Conservation (phyloP, 2,113 vertebrate genomes). For the Psilopsiagon aymara region DNA sequence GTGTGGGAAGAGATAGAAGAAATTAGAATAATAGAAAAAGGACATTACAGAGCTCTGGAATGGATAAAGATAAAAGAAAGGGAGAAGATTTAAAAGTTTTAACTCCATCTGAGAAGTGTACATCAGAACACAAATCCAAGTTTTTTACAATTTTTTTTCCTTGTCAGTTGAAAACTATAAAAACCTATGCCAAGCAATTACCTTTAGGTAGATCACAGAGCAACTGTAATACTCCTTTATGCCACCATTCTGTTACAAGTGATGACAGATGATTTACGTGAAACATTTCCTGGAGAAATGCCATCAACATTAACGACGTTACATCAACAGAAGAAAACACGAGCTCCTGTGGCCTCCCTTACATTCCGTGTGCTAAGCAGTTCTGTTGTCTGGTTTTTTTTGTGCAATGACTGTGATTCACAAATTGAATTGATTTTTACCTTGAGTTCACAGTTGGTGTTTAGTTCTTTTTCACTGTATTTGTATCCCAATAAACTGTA, state of each 20-base stretch:
- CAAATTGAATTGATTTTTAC: neutral
- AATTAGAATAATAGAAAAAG: neutral
- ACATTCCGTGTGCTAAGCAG: neutral
- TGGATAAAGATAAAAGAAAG: neutral
- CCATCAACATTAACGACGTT: neutral
- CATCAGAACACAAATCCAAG: neutral
- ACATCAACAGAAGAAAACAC: neutral
- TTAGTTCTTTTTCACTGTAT: neutral
- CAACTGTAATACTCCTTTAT: slow-evolving; percentile 4
- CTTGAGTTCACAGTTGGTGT: neutral
- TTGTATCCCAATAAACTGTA: neutral
- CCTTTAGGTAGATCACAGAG: neutral
- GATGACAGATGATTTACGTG: slow-evolving; percentile 20
- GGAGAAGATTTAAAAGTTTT: neutral
- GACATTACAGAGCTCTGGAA: neutral
- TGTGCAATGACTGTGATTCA: neutral
- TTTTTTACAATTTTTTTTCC: neutral
- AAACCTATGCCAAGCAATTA: slow-evolving; percentile 21
- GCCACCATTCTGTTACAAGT: neutral
- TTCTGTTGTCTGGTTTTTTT: neutral
- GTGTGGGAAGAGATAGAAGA: neutral
- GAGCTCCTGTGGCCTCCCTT: neutral
- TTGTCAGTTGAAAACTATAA: neutral
- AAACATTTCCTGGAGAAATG: slow-evolving; percentile 29
- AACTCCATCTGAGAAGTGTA: neutral